phyloP scores from a whole-genome alignment of 1,140 invertebrate species.

The Caenorhabditis latens region DNA sequence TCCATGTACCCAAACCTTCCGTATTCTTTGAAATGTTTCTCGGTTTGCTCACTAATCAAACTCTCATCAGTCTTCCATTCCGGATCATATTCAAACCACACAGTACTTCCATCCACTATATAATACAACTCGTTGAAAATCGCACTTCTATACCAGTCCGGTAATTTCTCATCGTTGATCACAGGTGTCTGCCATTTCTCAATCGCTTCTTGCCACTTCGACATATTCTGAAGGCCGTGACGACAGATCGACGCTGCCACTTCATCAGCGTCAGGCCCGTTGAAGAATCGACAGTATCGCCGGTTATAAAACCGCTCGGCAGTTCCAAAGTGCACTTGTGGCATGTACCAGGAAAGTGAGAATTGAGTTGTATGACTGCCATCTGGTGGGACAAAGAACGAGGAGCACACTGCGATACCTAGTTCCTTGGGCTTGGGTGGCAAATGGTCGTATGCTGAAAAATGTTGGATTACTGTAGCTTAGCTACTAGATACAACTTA shows the following conservation, averaged over 20 bases:
- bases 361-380: slow-evolving; percentile 67
- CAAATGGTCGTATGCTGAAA: slow-evolving; percentile 10
- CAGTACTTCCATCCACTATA: slow-evolving; percentile 88
- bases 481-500: background rate
- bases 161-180: slow-evolving; percentile 82
- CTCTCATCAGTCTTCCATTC: slow-evolving; percentile 64
- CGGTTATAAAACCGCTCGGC: slow-evolving; percentile 75
- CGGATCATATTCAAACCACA: slow-evolving; percentile 84
- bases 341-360: slow-evolving; percentile 73
- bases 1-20: slow-evolving; percentile 80
- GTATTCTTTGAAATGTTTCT: slow-evolving; percentile 78
- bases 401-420: slow-evolving; percentile 37
- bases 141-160: slow-evolving; percentile 83
- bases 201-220: slow-evolving; percentile 86
- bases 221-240: slow-evolving; percentile 78
- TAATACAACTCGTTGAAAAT: slow-evolving; percentile 94
- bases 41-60: slow-evolving; percentile 68
- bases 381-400: slow-evolving; percentile 30
- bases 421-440: slow-evolving; percentile 53
- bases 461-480: background rate
- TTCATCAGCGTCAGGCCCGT: slow-evolving; percentile 81
- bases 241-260: slow-evolving; percentile 82
- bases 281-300: slow-evolving; percentile 88
- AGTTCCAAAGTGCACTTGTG: slow-evolving; percentile 68
- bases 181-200: slow-evolving; percentile 87